Evolutionary conservation across 1,140 invertebrate species (phyloP), one percentile per base, ranked within the genome.

Genomic region (Drosophila jambulina): DNA sequence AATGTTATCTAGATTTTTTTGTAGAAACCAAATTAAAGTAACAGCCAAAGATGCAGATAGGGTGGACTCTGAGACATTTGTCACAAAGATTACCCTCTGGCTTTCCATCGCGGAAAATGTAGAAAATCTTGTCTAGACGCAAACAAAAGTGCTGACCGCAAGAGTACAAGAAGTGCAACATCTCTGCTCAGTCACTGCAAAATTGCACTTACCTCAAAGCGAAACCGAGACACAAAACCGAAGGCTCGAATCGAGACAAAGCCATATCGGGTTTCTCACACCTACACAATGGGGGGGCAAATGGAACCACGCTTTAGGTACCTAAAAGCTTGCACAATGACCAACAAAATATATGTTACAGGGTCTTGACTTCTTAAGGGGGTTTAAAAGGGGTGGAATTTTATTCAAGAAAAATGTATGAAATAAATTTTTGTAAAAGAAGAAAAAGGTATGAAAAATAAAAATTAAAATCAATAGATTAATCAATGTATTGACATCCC

Each of bases 261-360:
- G 23, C 38, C 60, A 59, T 87, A 87, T 87, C 85, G 60, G 62
- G 87, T 87, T 84, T 87, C 83, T 87, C 83, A 87, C 83, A 87
- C 83, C 84, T 88, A 83, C 83, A 64, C 75, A 78, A 69, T 72
- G 60, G 54, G 25, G 34, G 36, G 38, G 46, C 40, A 58, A 75
- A 78, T 45, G 63, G 42, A 45, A 64, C 27, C 71, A 70, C 78
- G 61, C 61, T 85, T 54, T 79, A 82, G 67, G 79, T 69, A 76
- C 71, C 76, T 80, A 80, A 87, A 87, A 87, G 83, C 80, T 88
- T 87, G 80, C 84, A 82, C 79, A 86, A 87, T 64, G 34, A 29
- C 40, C 36, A 25, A 42, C 58, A 79, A 58, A n/a, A 64, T 46
- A n/a, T 12, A 40, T 38, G 8, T 3, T 21, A 23, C 34, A 23